Evolutionary conservation across 2,797 vertebrate species (phyloP).

Genomic region (Sebastes diploproa): DNA sequence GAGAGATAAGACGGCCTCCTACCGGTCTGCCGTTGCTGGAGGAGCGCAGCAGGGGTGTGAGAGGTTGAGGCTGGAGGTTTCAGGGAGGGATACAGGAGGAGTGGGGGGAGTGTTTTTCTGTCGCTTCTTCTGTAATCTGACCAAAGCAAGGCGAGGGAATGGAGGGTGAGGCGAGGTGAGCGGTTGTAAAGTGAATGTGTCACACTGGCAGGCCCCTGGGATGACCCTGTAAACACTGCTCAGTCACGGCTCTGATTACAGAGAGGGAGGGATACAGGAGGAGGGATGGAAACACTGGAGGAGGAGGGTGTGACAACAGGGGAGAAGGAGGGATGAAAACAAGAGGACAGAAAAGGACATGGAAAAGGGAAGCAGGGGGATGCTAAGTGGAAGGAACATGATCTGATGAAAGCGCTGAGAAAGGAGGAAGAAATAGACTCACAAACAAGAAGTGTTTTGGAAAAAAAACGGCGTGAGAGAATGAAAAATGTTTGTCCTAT

Average conservation of each 20-base stretch:
- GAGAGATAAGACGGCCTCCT: slow-evolving; percentile 55
- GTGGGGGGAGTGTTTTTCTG: slow-evolving; percentile 20
- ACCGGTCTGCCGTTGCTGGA: background rate
- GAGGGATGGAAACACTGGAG: slow-evolving; percentile 19
- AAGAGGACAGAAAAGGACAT: slow-evolving; percentile 28
- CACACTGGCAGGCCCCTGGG: slow-evolving; percentile 62
- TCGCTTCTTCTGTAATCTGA: slow-evolving; percentile 53
- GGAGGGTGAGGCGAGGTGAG: slow-evolving; percentile 45
- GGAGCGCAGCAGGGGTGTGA: slow-evolving; percentile 32
- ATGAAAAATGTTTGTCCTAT: slow-evolving; percentile 19
- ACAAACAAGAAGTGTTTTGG: background rate
- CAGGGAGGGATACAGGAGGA: background rate
- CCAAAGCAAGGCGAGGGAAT: slow-evolving; percentile 35
- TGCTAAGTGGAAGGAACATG: slow-evolving; percentile 17
- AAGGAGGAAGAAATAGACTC: slow-evolving; percentile 7
- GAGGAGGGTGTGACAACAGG: slow-evolving; percentile 20
- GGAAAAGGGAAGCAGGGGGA: slow-evolving; percentile 12
- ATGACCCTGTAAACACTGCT: slow-evolving; percentile 67
- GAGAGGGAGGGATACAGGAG: slow-evolving; percentile 11
- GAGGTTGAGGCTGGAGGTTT: slow-evolving; percentile 2
- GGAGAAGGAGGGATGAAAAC: slow-evolving; percentile 34
- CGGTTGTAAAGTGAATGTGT: slow-evolving; percentile 66
- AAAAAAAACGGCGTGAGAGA: slow-evolving; percentile 4
- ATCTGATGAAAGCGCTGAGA: slow-evolving; percentile 33
- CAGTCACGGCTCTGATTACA: slow-evolving; percentile 74